Evolutionary conservation across 2,797 vertebrate genomes (phyloP).

Genomic region (Catamblyrhynchus diadema): DNA sequence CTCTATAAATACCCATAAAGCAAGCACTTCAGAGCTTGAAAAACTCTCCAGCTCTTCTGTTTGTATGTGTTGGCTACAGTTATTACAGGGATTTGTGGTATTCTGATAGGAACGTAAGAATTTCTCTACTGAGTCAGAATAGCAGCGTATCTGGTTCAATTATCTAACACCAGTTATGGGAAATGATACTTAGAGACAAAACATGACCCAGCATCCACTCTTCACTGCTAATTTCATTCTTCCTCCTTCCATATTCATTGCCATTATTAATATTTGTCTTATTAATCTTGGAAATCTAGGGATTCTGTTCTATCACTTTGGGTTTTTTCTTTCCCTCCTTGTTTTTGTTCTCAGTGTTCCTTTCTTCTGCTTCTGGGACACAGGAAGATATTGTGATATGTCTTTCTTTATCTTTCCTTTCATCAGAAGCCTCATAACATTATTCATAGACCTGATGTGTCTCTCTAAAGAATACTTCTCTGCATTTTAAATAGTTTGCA

Average conservation of each 20-base stretch:
- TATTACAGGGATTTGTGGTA: neutral
- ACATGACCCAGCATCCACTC: neutral
- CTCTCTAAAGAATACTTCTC: neutral
- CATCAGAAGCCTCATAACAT: neutral
- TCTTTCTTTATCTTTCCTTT: neutral
- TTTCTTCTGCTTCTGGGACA: neutral
- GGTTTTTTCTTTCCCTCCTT: neutral
- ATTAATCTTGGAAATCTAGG: neutral
- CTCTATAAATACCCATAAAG: neutral
- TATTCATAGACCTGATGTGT: neutral
- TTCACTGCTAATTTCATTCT: neutral
- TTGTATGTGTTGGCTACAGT: neutral
- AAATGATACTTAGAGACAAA: neutral
- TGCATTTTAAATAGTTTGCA: neutral
- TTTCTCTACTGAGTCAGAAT: neutral
- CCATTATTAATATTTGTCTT: neutral
- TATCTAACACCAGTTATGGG: neutral
- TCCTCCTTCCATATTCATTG: neutral
- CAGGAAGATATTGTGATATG: neutral
- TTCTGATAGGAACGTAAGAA: neutral
- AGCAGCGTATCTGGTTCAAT: neutral
- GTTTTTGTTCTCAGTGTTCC: neutral
- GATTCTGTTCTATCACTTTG: neutral
- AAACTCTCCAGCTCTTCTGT: neutral
- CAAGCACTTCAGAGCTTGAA: neutral